Percentiles rank a stretch among this genome's conserved stretches.
Conservation (phyloP, 2,888 invertebrate species). For the Aphelenchoides bicaudatus region DNA sequence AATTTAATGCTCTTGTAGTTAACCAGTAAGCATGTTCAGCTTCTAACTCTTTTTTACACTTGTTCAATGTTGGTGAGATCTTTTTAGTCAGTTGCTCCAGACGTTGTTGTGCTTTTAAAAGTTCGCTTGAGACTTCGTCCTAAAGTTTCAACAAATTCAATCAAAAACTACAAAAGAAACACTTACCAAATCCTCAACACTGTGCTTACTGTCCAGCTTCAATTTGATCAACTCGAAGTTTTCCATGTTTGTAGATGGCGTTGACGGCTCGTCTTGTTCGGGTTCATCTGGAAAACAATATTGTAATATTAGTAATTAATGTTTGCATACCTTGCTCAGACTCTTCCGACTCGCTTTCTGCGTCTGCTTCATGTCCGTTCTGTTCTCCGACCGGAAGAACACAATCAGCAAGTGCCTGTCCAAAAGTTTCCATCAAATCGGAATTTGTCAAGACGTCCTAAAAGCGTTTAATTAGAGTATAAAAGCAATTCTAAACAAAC, state of each 20-base stretch:
- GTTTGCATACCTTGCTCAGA: not conserved
- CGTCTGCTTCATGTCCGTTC: too few relatives aligned
- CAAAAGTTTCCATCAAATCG: not conserved
- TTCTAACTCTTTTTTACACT: slow-evolving; percentile 11
- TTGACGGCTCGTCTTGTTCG: too few relatives aligned
- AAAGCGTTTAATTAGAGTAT: too few relatives aligned
- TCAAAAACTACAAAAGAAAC: not conserved
- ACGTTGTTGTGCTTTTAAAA: slow-evolving; percentile 7
- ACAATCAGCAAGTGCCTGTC: slow-evolving; percentile 2
- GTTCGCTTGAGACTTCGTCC: slow-evolving; percentile 17
- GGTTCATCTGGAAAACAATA: too few relatives aligned
- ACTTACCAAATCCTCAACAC: slow-evolving; percentile 4
- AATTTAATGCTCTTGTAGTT: slow-evolving; percentile 8
- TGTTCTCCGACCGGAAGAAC: slow-evolving; percentile 3
- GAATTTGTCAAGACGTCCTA: too few relatives aligned
- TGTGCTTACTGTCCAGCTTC: not conserved
- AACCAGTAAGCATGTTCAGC: slow-evolving; percentile 16
- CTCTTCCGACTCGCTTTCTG: slow-evolving; percentile 1
- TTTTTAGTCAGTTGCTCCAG: slow-evolving; percentile 9
- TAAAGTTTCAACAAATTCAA: not conserved
- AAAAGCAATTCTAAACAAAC: not conserved
- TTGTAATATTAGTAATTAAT: too few relatives aligned
- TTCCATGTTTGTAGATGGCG: slow-evolving; percentile 13
- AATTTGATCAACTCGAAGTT: slow-evolving; percentile 14
- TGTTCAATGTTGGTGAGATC: slow-evolving; percentile 5